Conservation (phyloP, 1,140 invertebrate genomes). For the Calycopis cecrops region DNA sequence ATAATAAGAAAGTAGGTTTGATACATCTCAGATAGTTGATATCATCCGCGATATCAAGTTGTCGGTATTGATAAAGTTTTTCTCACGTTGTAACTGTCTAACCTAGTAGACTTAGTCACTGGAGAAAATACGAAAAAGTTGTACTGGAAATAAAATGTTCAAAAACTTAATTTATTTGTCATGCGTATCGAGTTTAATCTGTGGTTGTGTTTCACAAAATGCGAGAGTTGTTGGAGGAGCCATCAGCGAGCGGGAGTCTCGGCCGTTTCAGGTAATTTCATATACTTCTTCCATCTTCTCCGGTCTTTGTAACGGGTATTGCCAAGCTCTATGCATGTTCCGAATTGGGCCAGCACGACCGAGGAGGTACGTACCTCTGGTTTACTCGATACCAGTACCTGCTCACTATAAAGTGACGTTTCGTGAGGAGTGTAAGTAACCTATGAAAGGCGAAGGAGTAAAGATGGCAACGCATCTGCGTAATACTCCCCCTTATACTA, state of each 20-base stretch:
- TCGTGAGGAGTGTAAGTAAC: too few relatives aligned
- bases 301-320: too few relatives aligned
- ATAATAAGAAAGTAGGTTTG: slow-evolving; percentile 2
- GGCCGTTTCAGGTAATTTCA: slow-evolving; percentile 12
- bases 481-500: too few relatives aligned
- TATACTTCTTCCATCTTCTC: too few relatives aligned
- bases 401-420: too few relatives aligned
- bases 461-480: too few relatives aligned
- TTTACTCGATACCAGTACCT: too few relatives aligned
- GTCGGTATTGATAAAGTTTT: slow-evolving; percentile 8
- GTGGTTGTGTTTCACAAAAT: slow-evolving; percentile 2
- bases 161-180: slow-evolving; percentile 5
- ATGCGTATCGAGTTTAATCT: slow-evolving; percentile 1
- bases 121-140: too few relatives aligned
- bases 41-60: background rate
- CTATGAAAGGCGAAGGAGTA: too few relatives aligned
- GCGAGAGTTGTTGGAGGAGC: slow-evolving; percentile 9
- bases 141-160: background rate
- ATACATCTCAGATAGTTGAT: background rate
- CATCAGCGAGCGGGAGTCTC: slow-evolving; percentile 10
- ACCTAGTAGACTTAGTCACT: background rate
- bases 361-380: too few relatives aligned
- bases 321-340: too few relatives aligned
- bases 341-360: too few relatives aligned
- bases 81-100: slow-evolving; percentile 2